Percentiles rank a stretch among this genome's conserved stretches.
phyloP scores from a whole-genome alignment of 2,113 vertebrate genomes.

The Pygoscelis adeliae region DNA sequence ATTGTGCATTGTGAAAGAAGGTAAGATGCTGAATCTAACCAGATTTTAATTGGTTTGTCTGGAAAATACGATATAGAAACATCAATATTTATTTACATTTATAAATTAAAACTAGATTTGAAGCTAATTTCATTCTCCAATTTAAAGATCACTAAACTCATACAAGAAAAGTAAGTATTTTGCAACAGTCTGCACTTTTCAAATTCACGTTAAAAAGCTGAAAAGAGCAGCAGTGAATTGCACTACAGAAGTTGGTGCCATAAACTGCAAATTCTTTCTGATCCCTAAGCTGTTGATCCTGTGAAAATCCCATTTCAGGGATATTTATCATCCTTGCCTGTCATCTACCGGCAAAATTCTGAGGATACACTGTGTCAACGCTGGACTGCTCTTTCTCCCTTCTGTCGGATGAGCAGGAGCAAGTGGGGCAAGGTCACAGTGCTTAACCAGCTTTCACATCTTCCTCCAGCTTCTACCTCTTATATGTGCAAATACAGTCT shows the following conservation, averaged over 20 bases:
- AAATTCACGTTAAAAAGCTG: neutral
- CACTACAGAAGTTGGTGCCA: neutral
- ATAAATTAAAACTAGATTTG: neutral
- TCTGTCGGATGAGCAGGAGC: neutral
- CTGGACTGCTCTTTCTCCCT: neutral
- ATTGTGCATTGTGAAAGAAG: neutral
- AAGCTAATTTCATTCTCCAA: neutral
- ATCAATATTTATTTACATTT: neutral
- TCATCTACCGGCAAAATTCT: neutral
- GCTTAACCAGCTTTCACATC: neutral
- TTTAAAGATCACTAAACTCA: neutral
- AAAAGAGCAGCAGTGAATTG: neutral
- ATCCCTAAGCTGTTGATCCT: neutral
- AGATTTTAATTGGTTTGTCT: neutral
- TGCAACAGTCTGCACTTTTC: neutral
- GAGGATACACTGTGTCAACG: neutral
- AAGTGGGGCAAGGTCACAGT: neutral
- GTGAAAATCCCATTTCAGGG: neutral
- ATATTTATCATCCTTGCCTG: neutral
- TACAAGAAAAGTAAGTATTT: neutral
- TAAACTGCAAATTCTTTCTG: neutral
- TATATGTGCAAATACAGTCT: neutral
- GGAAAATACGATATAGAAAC: neutral
- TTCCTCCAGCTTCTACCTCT: neutral
- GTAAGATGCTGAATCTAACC: neutral